These are phyloP conservation scores for Falco novaeseelandiae DNA, from an alignment of 2,797 vertebrate genomes.

Conservation along the genomic window DNA sequence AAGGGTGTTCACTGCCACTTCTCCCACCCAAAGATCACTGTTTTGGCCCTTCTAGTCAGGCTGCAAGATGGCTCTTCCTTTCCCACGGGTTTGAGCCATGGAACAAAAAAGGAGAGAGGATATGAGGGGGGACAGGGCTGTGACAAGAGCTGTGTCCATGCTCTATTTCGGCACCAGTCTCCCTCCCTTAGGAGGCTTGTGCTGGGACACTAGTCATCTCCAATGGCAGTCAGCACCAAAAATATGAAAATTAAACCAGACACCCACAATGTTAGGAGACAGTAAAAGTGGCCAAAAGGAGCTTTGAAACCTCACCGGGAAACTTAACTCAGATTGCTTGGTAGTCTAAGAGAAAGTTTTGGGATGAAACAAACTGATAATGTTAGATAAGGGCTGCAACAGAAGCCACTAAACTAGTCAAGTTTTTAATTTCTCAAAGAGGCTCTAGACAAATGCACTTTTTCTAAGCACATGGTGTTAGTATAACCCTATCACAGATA, in stretches of 20 bases:
- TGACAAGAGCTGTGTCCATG: accelerated
- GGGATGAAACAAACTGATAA: neutral
- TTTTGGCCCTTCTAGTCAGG: accelerated
- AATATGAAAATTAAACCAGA: neutral
- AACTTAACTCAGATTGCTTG: neutral
- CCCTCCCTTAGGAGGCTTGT: neutral
- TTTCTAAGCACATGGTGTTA: neutral
- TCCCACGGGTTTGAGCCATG: neutral
- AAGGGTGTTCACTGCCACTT: neutral
- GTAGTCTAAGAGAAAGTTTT: neutral
- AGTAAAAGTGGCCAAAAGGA: neutral
- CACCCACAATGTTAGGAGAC: neutral
- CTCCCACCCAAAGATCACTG: neutral
- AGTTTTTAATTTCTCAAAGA: neutral
- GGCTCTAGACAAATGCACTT: neutral
- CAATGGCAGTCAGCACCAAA: neutral
- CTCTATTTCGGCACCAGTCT: neutral
- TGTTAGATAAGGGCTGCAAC: neutral
- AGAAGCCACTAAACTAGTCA: neutral
- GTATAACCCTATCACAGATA: neutral
- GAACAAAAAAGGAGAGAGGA: neutral
- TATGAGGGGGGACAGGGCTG: accelerated
- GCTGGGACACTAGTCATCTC: neutral
- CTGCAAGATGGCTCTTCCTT: neutral
- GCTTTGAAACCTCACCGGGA: neutral